These are phyloP conservation scores for Phyllostomus discolor DNA, from an alignment of 2,113 vertebrate species.

Conservation along the genomic window DNA sequence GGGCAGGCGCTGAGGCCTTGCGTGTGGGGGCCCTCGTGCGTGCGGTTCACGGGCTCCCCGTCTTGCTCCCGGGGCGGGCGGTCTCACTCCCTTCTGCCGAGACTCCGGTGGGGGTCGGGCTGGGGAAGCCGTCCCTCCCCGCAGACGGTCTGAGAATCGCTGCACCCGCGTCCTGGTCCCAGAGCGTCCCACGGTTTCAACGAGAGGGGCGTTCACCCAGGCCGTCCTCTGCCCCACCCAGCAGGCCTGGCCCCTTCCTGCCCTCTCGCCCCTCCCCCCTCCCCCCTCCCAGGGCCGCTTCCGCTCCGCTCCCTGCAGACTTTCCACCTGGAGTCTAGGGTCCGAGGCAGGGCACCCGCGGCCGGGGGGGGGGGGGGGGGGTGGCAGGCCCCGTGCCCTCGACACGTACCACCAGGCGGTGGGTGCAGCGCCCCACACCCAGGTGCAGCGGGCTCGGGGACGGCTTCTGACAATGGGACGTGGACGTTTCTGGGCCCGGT, in stretches of 20 bases:
- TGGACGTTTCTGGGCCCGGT: not conserved
- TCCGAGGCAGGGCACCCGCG: rapidly evolving
- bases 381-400: rapidly evolving
- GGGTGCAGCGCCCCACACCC: too few species aligned
- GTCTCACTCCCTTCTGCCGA: not conserved
- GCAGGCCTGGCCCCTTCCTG: rapidly evolving
- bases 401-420: not conserved
- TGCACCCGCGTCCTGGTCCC: not conserved
- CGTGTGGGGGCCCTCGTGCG: too few species aligned
- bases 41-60: not conserved
- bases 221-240: rapidly evolving
- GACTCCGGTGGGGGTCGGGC: rapidly evolving
- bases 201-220: too few species aligned
- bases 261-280: too few species aligned
- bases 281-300: too few species aligned
- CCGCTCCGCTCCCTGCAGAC: not conserved
- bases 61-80: not conserved
- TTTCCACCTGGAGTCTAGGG: not conserved
- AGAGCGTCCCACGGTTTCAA: too few species aligned
- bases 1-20: rapidly evolving
- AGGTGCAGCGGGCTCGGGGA: not conserved
- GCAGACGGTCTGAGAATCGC: not conserved
- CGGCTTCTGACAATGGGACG: rapidly evolving
- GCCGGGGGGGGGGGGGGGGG: rapidly evolving
- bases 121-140: not conserved